phyloP scores from a whole-genome alignment of 2,888 invertebrate genomes.

The Phytoseiulus persimilis region DNA sequence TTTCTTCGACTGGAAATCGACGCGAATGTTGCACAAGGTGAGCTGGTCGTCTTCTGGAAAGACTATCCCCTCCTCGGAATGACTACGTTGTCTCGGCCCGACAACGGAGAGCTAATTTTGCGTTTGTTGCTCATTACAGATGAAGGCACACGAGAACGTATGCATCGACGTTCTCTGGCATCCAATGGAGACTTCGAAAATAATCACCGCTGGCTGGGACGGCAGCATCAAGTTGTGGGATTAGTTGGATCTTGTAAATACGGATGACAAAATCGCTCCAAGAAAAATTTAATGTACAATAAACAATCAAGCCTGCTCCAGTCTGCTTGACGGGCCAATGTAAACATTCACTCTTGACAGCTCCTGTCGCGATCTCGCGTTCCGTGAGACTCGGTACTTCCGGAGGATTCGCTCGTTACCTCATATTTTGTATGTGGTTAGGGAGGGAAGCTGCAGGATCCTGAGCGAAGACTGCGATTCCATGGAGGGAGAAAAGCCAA shows the following conservation, averaged over 20 bases:
- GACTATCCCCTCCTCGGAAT: too few relatives aligned
- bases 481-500: too few relatives aligned
- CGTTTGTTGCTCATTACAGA: constrained; percentile 92
- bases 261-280: neutral
- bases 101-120: too few relatives aligned
- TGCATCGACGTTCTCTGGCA: constrained; percentile 94
- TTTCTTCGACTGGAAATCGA: constrained; percentile 99
- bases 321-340: neutral
- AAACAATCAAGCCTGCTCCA: neutral
- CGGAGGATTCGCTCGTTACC: too few relatives aligned
- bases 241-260: constrained; percentile 51
- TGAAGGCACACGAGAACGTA: constrained; percentile 98
- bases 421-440: too few relatives aligned
- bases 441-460: too few relatives aligned
- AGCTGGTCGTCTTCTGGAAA: too few relatives aligned
- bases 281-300: neutral
- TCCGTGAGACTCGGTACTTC: too few relatives aligned
- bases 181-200: constrained; percentile 93
- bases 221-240: constrained; percentile 98
- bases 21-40: constrained; percentile 50
- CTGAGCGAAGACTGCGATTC: too few relatives aligned
- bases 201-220: constrained; percentile 99
- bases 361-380: too few relatives aligned
- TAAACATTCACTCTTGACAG: neutral
- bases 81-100: too few relatives aligned